Evolutionary conservation across 2,113 vertebrate species (phyloP).

Genomic region (Phylloscopus whistleri): DNA sequence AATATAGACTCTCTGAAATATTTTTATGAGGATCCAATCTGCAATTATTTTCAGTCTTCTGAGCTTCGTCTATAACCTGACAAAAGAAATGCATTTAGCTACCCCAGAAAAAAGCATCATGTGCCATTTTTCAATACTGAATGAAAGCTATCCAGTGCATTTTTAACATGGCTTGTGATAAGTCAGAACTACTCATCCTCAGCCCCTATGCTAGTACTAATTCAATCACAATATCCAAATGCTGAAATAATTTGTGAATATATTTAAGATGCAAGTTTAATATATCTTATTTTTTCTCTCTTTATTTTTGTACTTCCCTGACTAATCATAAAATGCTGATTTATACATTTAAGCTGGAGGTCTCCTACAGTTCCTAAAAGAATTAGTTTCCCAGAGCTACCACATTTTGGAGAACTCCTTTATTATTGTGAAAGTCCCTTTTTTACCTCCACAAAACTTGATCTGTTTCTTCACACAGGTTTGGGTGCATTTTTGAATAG

Average conservation of each 20-base stretch:
- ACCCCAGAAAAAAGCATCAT: background rate
- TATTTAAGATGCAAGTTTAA: background rate
- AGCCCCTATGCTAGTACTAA: background rate
- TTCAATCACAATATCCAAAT: background rate
- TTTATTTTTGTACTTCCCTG: background rate
- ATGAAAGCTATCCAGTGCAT: background rate
- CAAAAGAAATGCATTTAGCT: background rate
- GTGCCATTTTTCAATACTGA: background rate
- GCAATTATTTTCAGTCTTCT: background rate
- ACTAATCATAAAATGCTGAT: background rate
- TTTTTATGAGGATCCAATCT: background rate
- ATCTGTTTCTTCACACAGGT: background rate
- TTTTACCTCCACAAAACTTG: background rate
- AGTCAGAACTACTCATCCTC: background rate
- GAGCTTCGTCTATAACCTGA: background rate
- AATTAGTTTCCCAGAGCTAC: background rate
- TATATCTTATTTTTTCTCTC: background rate
- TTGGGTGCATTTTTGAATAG: background rate
- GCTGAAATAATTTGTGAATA: background rate
- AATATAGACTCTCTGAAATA: background rate
- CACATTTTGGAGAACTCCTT: background rate
- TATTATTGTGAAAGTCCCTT: background rate
- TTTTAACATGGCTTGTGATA: background rate
- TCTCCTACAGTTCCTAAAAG: background rate
- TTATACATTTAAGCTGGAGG: background rate